These are phyloP conservation scores for Norana najaformis DNA, from an alignment of 2,888 invertebrate genomes.

Conservation along the genomic window DNA sequence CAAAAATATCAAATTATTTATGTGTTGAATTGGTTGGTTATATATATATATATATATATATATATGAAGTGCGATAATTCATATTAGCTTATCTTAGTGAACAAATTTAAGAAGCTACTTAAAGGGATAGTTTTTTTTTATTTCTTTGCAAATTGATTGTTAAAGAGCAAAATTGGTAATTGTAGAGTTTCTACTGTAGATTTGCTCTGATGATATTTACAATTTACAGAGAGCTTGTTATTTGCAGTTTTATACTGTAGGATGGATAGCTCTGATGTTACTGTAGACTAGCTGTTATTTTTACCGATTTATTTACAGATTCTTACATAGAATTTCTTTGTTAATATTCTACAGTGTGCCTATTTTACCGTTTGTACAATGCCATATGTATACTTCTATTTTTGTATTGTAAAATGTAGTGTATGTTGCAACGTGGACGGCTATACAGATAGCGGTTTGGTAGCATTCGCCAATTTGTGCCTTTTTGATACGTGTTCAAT, in stretches of 20 bases:
- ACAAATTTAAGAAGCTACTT: neutral
- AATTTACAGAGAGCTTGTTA: no score
- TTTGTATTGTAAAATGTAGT: neutral
- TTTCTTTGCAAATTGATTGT: neutral
- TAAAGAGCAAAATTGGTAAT: neutral
- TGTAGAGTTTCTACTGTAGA: neutral
- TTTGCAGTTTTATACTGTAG: neutral
- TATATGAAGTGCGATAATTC: neutral
- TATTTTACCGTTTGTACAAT: neutral
- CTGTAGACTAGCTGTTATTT: no score
- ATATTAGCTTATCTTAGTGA: neutral
- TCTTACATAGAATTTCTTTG: no score
- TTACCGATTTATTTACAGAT: no score
- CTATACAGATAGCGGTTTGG: neutral
- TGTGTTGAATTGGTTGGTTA: no score
- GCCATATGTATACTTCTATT: conserved; percentile 13
- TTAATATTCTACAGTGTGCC: no score
- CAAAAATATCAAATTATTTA: neutral
- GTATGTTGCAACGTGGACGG: neutral
- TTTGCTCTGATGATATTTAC: no score
- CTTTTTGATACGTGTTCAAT: neutral
- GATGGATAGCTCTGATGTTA: no score
- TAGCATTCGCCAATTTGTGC: neutral
- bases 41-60: no score
- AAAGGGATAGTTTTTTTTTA: neutral